Evolutionary conservation across 2,797 vertebrate genomes (phyloP).

Genomic region (Sitta carolinensis): DNA sequence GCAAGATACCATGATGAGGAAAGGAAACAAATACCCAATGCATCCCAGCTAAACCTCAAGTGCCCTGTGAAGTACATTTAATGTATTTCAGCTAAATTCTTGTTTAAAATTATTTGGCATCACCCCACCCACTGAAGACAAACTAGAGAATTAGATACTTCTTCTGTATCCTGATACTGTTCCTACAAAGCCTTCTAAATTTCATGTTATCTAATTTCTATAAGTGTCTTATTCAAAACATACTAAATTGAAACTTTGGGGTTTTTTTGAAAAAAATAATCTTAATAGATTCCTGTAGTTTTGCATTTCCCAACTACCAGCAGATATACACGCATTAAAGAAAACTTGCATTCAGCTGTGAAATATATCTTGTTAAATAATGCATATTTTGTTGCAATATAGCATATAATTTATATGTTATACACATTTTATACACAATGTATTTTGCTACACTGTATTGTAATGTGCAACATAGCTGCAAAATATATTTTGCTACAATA

Average conservation of each 20-base stretch:
- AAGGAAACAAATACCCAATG: not conserved
- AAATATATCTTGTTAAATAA: not conserved
- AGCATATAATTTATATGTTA: not conserved
- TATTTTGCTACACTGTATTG: not conserved
- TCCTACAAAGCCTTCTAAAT: not conserved
- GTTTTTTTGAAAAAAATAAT: not conserved
- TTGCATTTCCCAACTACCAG: not conserved
- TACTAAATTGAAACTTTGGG: not conserved
- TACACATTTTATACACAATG: not conserved
- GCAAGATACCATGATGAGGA: not conserved
- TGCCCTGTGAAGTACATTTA: not conserved
- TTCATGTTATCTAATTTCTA: not conserved
- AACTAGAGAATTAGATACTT: not conserved
- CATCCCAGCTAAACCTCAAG: not conserved
- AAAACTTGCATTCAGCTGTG: not conserved
- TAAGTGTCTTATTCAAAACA: not conserved
- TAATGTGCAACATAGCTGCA: not conserved
- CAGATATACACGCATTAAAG: not conserved
- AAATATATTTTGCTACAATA: not conserved
- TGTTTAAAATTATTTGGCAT: not conserved
- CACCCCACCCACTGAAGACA: rapidly evolving
- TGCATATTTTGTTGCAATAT: not conserved
- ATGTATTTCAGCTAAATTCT: not conserved
- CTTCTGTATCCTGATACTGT: not conserved
- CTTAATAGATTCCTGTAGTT: not conserved